Conservation (phyloP, 2,888 invertebrate species). For the Eudemis profundana region DNA sequence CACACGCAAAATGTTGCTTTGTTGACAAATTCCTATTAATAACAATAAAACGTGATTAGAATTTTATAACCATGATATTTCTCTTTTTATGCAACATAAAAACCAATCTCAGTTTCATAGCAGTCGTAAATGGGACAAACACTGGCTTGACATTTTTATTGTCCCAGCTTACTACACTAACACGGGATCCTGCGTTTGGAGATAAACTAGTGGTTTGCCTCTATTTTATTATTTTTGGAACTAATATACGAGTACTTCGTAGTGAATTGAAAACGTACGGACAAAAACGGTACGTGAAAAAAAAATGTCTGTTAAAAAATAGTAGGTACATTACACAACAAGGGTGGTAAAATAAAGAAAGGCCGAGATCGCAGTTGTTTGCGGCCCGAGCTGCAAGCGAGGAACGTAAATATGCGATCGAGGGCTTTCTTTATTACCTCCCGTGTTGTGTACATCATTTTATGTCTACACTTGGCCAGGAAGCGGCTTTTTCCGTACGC, state of each 20-base stretch:
- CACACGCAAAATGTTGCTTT: conserved; percentile 24
- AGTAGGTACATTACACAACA: no score
- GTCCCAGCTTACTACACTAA: conserved; percentile 31
- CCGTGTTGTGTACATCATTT: no score
- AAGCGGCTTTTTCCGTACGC: no score
- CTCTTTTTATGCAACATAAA: conserved; percentile 42
- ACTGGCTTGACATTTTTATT: conserved; percentile 40
- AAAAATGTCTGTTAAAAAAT: no score
- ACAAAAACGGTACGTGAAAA: no score
- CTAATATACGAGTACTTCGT: not conserved
- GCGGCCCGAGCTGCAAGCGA: no score
- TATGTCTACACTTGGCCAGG: no score
- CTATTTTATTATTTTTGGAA: not conserved
- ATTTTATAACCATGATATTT: conserved; percentile 40
- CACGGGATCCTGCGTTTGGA: not conserved
- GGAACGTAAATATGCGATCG: no score
- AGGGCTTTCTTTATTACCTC: no score
- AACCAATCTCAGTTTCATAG: conserved; percentile 43
- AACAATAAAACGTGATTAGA: conserved; percentile 40
- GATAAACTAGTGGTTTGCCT: conserved; percentile 13
- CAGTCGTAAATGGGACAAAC: conserved; percentile 38
- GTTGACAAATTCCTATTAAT: conserved; percentile 41
- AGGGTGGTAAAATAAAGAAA: no score
- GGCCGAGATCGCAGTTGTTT: no score
- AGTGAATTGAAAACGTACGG: no score